A percentile compares a stretch with the other conserved stretches of the same genome.
These are phyloP conservation scores for Mylabris phalerata DNA, from an alignment of 1,140 invertebrate genomes.

Conservation along the genomic window DNA sequence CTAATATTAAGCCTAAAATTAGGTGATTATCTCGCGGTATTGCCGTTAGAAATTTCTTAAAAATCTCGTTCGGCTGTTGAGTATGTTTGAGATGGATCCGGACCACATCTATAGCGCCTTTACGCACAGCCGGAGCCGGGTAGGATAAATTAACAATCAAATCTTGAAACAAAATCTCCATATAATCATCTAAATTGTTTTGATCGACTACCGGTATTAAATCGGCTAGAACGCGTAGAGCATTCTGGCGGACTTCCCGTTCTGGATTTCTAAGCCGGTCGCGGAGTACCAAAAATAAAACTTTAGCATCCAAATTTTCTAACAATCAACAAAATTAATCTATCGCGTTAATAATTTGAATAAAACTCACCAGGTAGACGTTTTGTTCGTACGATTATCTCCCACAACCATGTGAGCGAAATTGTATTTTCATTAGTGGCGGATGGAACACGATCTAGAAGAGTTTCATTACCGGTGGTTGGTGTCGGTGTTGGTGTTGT, in stretches of 20 bases:
- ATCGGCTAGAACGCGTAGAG: slow-evolving; percentile 65
- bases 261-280: slow-evolving; percentile 68
- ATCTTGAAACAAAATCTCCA: slow-evolving; percentile 54
- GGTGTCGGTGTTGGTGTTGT: neutral
- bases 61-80: neutral
- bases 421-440: neutral
- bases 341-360: neutral
- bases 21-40: slow-evolving; percentile 3
- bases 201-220: slow-evolving; percentile 58
- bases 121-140: slow-evolving; percentile 65
- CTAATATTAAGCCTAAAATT: slow-evolving; percentile 6
- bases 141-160: slow-evolving; percentile 68
- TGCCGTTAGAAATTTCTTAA: slow-evolving; percentile 3
- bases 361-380: slow-evolving; percentile 44
- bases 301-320: slow-evolving; percentile 53
- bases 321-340: slow-evolving; percentile 36
- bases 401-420: slow-evolving; percentile 64
- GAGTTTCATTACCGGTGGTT: slow-evolving; percentile 3
- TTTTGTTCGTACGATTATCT: slow-evolving; percentile 59
- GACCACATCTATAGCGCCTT: slow-evolving; percentile 42
- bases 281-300: slow-evolving; percentile 60
- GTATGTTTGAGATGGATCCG: slow-evolving; percentile 6
- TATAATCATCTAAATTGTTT: slow-evolving; percentile 53
- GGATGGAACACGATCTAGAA: slow-evolving; percentile 2
- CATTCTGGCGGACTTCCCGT: slow-evolving; percentile 74